A percentile compares a stretch with the other conserved stretches of the same genome.
phyloP scores from a whole-genome alignment of 2,113 vertebrate genomes.

The western clawed frog (Xenopus tropicalis) region UCB_Xtro_10.0 CM004446.2:149349001-149349500 shows the following conservation, averaged over 20 bases:
- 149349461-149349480: too few species aligned
- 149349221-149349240: neutral
- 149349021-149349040: too few species aligned
- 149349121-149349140: too few species aligned
- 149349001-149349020: too few species aligned
- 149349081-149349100: too few species aligned
- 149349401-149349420: too few species aligned
- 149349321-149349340: neutral
- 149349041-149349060: too few species aligned
- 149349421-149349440: neutral
- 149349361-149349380: neutral
- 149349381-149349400: neutral
- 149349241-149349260: neutral
- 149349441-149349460: neutral
- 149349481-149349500: too few species aligned
- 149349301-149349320: neutral
- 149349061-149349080: too few species aligned
- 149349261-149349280: neutral
- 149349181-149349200: neutral
- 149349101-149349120: too few species aligned
- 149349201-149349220: too few species aligned
- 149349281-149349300: neutral
- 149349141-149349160: too few species aligned
- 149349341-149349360: neutral
- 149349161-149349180: neutral